These are phyloP conservation scores for Talpa occidentalis DNA, from an alignment of 2,113 vertebrate genomes.

Conservation along the genomic window DNA sequence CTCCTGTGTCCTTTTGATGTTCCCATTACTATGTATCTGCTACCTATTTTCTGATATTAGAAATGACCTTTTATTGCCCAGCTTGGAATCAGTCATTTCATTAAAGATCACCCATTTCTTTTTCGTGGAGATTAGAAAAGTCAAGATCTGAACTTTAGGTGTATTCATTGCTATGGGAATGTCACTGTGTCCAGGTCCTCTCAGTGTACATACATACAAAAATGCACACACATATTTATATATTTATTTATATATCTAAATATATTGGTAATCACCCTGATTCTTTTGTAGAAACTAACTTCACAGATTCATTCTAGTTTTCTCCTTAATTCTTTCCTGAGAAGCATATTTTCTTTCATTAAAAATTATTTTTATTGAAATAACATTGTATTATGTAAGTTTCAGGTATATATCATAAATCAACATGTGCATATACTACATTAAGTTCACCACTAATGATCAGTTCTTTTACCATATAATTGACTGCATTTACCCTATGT, in stretches of 20 bases:
- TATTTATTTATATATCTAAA: background rate
- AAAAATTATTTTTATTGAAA: too few relatives aligned
- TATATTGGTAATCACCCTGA: background rate
- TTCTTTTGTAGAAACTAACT: background rate
- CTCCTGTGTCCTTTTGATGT: background rate
- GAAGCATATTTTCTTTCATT: background rate
- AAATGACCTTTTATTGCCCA: background rate
- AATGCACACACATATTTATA: background rate
- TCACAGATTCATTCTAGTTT: background rate
- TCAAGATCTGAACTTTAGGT: background rate
- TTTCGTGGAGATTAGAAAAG: background rate
- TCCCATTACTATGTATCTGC: background rate
- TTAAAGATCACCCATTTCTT: background rate
- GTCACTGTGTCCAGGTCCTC: background rate
- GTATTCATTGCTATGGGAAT: background rate
- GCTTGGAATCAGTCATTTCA: background rate
- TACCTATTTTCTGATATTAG: background rate
- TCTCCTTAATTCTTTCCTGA: background rate
- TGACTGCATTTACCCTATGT: too few relatives aligned
- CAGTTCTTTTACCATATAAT: too few relatives aligned
- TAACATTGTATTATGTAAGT: too few relatives aligned
- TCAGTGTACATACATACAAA: background rate
- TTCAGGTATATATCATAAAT: too few relatives aligned
- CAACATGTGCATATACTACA: too few relatives aligned
- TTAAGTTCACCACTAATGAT: too few relatives aligned